Percentiles rank a stretch among this genome's conserved stretches.
Conservation (phyloP, 1,140 invertebrate genomes). For the Ridgeia piscesae region DNA sequence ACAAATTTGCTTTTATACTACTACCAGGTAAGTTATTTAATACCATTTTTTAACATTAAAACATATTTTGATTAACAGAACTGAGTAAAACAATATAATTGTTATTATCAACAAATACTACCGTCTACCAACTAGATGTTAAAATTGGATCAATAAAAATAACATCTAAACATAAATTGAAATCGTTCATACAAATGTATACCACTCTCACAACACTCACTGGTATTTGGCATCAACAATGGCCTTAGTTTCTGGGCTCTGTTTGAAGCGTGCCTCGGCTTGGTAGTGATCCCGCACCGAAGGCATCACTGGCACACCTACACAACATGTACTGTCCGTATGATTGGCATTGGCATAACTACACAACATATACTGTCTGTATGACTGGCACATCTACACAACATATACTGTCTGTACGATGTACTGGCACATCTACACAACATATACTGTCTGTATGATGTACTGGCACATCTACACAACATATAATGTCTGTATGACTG, state of each 20-base stretch:
- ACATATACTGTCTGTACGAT: too few species aligned
- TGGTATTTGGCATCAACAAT: constrained; percentile 31
- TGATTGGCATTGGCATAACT: too few species aligned
- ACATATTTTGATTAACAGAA: not conserved
- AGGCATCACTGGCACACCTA: not conserved
- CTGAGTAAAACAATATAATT: not conserved
- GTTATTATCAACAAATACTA: not conserved
- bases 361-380: too few species aligned
- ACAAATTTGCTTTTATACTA: not conserved
- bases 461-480: too few species aligned
- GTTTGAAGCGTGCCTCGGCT: constrained; percentile 20
- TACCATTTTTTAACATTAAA: not conserved
- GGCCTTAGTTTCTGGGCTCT: constrained; percentile 25
- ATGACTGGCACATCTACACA: too few species aligned
- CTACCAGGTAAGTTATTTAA: too few species aligned
- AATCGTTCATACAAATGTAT: not conserved
- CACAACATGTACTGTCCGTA: not conserved
- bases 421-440: too few species aligned
- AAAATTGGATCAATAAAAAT: too few species aligned
- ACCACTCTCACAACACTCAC: not conserved
- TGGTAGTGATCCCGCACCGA: constrained; percentile 23
- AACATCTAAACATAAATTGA: too few species aligned
- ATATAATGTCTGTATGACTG: too few species aligned
- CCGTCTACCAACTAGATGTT: not conserved
- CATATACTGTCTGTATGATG: too few species aligned